phyloP scores from a whole-genome alignment of 2,113 vertebrate species.

The Vulpes lagopus region DNA sequence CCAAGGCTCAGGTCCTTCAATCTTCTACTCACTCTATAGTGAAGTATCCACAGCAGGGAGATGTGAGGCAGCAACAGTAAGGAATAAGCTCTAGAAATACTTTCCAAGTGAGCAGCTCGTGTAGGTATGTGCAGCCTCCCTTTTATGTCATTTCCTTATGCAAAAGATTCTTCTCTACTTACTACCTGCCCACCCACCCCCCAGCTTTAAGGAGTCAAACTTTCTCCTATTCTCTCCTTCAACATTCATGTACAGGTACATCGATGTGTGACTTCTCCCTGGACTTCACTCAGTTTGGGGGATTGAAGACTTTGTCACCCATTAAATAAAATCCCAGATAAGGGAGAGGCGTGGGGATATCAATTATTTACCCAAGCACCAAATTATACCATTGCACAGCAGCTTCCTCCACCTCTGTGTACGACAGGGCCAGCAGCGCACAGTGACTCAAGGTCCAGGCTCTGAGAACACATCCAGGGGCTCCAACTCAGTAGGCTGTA shows the following conservation, averaged over 20 bases:
- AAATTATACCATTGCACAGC: neutral
- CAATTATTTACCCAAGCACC: neutral
- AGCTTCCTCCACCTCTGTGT: neutral
- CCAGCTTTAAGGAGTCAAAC: neutral
- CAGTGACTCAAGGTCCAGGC: neutral
- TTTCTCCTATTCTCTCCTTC: neutral
- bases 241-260: neutral
- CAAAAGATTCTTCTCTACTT: neutral
- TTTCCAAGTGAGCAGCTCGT: neutral
- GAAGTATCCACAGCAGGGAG: neutral
- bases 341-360: neutral
- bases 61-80: neutral
- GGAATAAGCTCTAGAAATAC: neutral
- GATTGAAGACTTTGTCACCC: neutral
- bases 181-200: neutral
- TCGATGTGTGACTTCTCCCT: neutral
- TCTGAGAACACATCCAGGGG: neutral
- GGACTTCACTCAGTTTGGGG: neutral
- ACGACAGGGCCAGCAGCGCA: neutral
- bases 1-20: neutral
- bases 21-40: neutral
- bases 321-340: neutral
- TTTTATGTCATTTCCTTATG: neutral
- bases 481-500: neutral
- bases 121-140: neutral